Conservation (phyloP, 2,113 vertebrate species). For the Dipodomys spectabilis region DNA sequence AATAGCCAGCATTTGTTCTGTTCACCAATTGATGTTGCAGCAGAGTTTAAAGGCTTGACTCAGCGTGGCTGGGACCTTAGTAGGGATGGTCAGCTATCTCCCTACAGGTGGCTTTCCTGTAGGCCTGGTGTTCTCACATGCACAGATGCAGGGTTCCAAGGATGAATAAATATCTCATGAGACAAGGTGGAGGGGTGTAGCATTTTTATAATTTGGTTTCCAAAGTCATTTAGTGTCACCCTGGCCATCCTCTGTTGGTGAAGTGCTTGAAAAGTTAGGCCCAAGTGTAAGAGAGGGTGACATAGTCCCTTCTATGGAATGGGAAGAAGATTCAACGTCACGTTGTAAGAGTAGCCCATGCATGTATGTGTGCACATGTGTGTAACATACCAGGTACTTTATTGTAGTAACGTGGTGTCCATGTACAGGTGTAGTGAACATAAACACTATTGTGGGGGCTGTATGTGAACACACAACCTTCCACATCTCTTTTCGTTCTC, state of each 20-base stretch:
- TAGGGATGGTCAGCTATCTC: neutral
- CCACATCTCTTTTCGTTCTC: neutral
- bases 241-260: neutral
- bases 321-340: neutral
- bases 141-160: neutral
- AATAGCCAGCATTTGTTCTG: neutral
- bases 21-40: neutral
- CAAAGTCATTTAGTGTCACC: slow-evolving; percentile 23
- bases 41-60: neutral
- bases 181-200: neutral
- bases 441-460: neutral
- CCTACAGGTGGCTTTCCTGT: neutral
- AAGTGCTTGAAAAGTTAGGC: neutral
- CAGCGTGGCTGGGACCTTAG: neutral
- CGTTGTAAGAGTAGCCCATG: neutral
- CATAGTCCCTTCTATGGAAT: neutral
- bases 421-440: neutral
- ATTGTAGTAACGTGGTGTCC: neutral
- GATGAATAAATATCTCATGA: neutral
- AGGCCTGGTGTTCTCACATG: neutral
- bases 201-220: slow-evolving; percentile 17
- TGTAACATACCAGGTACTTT: neutral
- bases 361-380: neutral
- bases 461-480: neutral
- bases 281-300: neutral